Base-by-base conservation (phyloP, 1,140 invertebrate genomes). In the Drosophila tsacasi region DNA sequence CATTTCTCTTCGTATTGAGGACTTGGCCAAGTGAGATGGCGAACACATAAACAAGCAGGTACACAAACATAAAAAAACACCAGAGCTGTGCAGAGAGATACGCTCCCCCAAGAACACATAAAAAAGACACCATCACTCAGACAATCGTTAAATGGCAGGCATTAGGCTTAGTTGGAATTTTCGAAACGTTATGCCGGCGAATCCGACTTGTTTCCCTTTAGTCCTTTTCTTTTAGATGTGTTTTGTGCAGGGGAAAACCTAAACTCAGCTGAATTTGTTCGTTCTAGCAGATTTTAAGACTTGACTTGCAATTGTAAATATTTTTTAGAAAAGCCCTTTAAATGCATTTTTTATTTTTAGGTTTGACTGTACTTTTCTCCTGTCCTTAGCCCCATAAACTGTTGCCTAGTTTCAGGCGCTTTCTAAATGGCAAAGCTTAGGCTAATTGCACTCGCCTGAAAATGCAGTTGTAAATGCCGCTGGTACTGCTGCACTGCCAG, bases 401-500 rank as follows among this genome's bases (percentile, higher is more conserved):
- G 60, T 62, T 65, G 64, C 64, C 66, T 50, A 67, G 57, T 57
- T 86, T 35, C 39, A 49, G 72, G 44, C 69, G 47, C 64, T 25
- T 21, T 21, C 74, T 77, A 82, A 79, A 78, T 55, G 64, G 27
- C 46, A 80, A 65, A 80, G 63, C 71, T 87, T 83, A 76, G 75
- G 39, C 71, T 87, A 87, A 87, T 87, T 69, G 72, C 83, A 69
- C 83, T 73, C 55, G 49, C 64, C 62, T 57, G 64, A 76, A 79
- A 67, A 87, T 81, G 84, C 77, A 89, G 69, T 83, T 89, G 65
- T 62, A 37, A 84, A 72, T 72, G 57, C 27, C 12, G 12, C 25
- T 30, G 17, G n/a, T 35, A 12, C 50, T 15, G 27, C 6, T 35
- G 7, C 66, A 46, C 9, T 35, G 52, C 62, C 79, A 42, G 23